phyloP scores from a whole-genome alignment of 2,113 vertebrate genomes.

The Sporophila hypoxantha region DNA sequence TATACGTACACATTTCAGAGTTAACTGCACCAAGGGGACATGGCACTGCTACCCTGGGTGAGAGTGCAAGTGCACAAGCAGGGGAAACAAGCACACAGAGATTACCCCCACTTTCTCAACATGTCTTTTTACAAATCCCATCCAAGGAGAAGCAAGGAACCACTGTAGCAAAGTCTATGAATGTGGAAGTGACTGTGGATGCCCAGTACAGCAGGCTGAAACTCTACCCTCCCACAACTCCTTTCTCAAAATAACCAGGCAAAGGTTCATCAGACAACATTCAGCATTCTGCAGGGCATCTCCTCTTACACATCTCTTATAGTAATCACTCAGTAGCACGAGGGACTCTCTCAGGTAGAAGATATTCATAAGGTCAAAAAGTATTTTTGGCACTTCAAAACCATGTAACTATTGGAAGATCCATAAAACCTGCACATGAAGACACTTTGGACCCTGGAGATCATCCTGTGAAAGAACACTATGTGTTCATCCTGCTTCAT shows the following conservation, averaged over 20 bases:
- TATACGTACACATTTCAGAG: not conserved
- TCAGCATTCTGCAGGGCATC: not conserved
- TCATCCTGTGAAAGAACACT: not conserved
- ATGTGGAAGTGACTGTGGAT: not conserved
- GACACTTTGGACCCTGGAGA: no score
- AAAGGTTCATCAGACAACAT: not conserved
- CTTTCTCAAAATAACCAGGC: not conserved
- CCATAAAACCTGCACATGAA: not conserved
- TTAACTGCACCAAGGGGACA: not conserved
- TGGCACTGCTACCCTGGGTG: accelerated
- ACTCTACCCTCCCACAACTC: not conserved
- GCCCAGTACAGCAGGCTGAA: not conserved
- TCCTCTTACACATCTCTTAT: not conserved
- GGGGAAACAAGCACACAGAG: not conserved
- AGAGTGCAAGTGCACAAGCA: no score
- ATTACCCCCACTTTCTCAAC: not conserved
- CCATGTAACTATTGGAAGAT: not conserved
- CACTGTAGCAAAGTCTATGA: not conserved
- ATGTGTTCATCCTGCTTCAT: no score
- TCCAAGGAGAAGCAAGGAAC: not conserved
- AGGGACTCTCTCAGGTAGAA: not conserved
- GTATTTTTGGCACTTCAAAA: not conserved
- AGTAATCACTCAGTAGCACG: no score
- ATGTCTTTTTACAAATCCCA: no score
- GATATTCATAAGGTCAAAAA: not conserved